Conservation (phyloP, 2,888 invertebrate genomes). For the Marasmarcha lunaedactyla region DNA sequence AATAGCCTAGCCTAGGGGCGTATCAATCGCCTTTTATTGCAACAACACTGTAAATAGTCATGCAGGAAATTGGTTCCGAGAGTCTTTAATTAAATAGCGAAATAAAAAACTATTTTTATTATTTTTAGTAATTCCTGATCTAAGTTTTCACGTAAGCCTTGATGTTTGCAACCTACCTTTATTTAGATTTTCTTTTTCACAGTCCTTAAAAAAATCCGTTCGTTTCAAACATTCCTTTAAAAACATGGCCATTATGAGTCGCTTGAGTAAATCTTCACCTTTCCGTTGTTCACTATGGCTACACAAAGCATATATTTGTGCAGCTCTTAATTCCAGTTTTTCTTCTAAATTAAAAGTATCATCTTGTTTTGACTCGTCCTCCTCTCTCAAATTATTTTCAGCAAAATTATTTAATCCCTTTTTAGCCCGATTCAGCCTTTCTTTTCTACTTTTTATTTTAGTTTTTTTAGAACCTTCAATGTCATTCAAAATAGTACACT, state of each 20-base stretch:
- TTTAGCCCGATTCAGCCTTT: constrained; percentile 46
- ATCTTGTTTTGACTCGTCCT: constrained; percentile 34
- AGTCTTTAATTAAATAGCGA: no score
- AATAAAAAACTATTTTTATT: no score
- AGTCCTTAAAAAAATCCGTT: constrained; percentile 71
- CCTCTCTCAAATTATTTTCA: constrained; percentile 31
- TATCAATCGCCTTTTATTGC: no score
- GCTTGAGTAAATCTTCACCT: constrained; percentile 78
- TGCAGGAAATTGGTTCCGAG: no score
- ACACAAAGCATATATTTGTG: constrained; percentile 74
- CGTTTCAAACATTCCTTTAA: constrained; percentile 78
- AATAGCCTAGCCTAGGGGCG: no score
- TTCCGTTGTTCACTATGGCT: constrained; percentile 73
- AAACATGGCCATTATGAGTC: constrained; percentile 83
- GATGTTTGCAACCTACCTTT: constrained; percentile 6
- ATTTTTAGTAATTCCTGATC: no score
- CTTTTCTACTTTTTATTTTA: constrained; percentile 52
- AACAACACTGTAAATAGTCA: no score
- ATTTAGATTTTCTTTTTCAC: constrained; percentile 10
- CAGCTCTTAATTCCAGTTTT: constrained; percentile 43
- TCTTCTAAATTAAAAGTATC: constrained; percentile 37
- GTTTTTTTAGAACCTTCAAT: constrained; percentile 52
- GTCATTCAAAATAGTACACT: constrained; percentile 39
- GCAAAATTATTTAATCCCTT: constrained; percentile 37
- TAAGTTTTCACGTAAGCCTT: no score